A percentile compares a stretch with the other conserved stretches of the same genome.
Conservation (phyloP, 2,888 invertebrate genomes). For the Tridacna crocea region DNA sequence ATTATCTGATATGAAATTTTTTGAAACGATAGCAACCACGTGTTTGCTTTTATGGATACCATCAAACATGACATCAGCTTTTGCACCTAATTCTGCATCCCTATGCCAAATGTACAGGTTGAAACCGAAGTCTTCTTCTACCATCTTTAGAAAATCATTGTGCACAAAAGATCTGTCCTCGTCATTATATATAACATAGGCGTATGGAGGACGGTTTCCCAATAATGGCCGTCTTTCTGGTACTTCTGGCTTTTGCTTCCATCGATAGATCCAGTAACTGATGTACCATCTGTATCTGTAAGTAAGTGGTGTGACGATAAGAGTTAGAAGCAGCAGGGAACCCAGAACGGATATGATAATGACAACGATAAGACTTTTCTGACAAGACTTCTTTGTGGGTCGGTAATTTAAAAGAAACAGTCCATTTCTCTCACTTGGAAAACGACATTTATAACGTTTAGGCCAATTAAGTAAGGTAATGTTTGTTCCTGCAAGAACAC, state of each 20-base stretch:
- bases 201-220: slow-evolving; percentile 11
- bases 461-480: slow-evolving; percentile 32
- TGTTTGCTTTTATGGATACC: slow-evolving; percentile 50
- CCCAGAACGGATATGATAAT: background rate
- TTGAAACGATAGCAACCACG: slow-evolving; percentile 53
- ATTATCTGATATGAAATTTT: slow-evolving; percentile 45
- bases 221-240: slow-evolving; percentile 27
- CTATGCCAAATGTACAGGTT: slow-evolving; percentile 32
- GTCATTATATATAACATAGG: slow-evolving; percentile 32
- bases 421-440: background rate
- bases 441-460: slow-evolving; percentile 18
- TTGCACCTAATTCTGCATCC: slow-evolving; percentile 19
- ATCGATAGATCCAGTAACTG: slow-evolving; percentile 27
- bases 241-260: background rate
- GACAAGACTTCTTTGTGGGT: slow-evolving; percentile 32
- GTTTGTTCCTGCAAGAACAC: slow-evolving; percentile 12
- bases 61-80: slow-evolving; percentile 44
- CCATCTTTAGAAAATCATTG: background rate
- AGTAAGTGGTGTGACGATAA: background rate
- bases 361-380: background rate
- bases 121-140: slow-evolving; percentile 30
- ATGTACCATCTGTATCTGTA: slow-evolving; percentile 45
- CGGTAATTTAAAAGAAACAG: slow-evolving; percentile 14
- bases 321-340: background rate
- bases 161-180: slow-evolving; percentile 22